Base-by-base conservation (phyloP, 2,113 vertebrate genomes). In the Sarotherodon lohbergeri region DNA sequence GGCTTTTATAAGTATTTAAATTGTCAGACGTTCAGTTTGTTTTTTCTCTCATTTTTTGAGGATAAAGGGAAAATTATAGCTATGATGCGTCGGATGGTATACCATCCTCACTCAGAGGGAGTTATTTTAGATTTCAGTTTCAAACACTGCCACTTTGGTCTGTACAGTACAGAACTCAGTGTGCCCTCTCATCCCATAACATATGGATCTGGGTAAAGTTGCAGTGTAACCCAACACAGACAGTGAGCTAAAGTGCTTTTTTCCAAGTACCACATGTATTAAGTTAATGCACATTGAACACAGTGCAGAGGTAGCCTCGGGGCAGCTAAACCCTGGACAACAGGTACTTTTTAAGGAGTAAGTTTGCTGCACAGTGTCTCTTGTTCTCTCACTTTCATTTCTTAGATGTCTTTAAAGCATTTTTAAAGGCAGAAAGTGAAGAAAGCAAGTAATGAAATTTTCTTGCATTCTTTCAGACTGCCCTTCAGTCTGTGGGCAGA, bases 281-380 rank as follows among this genome's bases (percentile, higher is more conserved):
- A 90, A 79, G 81, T 90, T 91, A 91, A 71, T 22, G 46, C 81
- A 59, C 6, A 68, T 63, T 46, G 4, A 59, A 78, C 83, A 50
- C 5, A 6, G 32, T 54, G 88, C 90, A 91, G 90, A 90, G 79
- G 36, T 17, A 22, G 57, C 92, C 92, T 57, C 3, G 1, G 85
- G 92, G 46, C 12, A 29, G 29, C 61, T 7, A 34, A 79, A 43
- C 41, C 68, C 56, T 5, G 12, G 17, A 81, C 82, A 81, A 90
- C 90, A 87, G 90, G 87, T 86, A 83, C 73, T 73, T 86, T 85
- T 93, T 90, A 88, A 29, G 59, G 39, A 82, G 29, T 63, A 24
- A 61, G 29, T 48, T 71, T 9, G 7, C 86, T 63, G 50, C 71
- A 22, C 48, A 16, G 73, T 8, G 1, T 19, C 13, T 9, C 9